Conservation (phyloP, 2,888 invertebrate genomes). For the Hydroisotoma schaefferi region DNA sequence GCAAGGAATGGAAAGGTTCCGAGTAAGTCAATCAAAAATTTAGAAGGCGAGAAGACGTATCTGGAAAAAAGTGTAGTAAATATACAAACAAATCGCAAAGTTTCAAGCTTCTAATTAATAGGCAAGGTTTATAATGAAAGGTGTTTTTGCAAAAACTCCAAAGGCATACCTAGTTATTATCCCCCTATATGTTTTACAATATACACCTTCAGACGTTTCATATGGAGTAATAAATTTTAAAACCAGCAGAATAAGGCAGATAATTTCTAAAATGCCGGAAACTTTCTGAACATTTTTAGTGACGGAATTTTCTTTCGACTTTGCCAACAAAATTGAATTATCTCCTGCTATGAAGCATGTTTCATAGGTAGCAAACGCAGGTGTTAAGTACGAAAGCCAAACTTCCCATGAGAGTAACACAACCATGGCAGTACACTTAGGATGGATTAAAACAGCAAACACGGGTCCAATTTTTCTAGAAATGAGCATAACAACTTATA, state of each 20-base stretch:
- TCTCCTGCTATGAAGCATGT: constrained; percentile 22
- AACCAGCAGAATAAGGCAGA: constrained; percentile 22
- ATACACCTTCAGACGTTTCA: constrained; percentile 24
- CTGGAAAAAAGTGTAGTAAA: constrained; percentile 8
- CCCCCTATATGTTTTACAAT: constrained; percentile 23
- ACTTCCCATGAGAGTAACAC: constrained; percentile 15
- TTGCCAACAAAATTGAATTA: not conserved
- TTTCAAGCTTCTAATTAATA: not conserved
- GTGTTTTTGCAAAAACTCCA: no score
- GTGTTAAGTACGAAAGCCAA: constrained; percentile 28
- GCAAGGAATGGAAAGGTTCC: constrained; percentile 24
- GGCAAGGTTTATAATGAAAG: not conserved
- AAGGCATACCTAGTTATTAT: constrained; percentile 26
- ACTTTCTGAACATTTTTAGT: constrained; percentile 8
- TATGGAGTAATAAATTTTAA: constrained; percentile 36
- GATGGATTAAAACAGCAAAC: constrained; percentile 34
- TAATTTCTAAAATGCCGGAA: constrained; percentile 23
- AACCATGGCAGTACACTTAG: constrained; percentile 30
- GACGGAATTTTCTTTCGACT: not conserved
- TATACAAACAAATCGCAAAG: not conserved
- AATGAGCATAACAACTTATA: not conserved
- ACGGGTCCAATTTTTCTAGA: not conserved
- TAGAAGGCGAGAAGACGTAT: constrained; percentile 24
- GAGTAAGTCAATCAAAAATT: constrained; percentile 33
- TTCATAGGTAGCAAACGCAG: constrained; percentile 38